Base-by-base conservation (phyloP, 1,140 invertebrate genomes). In the Polypedilum vanderplanki region DNA sequence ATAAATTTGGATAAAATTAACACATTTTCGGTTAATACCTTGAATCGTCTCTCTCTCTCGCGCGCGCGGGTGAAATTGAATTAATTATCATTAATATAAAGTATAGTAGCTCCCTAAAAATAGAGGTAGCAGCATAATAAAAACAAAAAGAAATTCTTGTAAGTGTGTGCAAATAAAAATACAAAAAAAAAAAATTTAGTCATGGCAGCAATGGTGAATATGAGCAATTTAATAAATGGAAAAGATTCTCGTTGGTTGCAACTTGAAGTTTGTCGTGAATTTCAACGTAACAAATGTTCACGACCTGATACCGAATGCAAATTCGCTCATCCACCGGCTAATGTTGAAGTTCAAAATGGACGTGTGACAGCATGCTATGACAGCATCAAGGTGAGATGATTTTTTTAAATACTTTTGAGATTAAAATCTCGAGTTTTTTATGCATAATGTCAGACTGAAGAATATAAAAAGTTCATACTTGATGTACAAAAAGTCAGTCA, bases 201-300 rank as follows among this genome's bases (percentile, higher is more conserved):
- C 65, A 92, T 93, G 93, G 92, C 93, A 84, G 92, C 92, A 85
- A 95, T 97, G 92, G 94, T 96, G 82, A 96, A 96, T 88, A 95
- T 97, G 90, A 96, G 95, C 87, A 97, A 94, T 87, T 88, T 97
- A 81, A 88, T 97, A 77, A 97, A 97, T 86, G 95, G 95, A 79
- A 99, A 99, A 87, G 98, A 99, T 87, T 99, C 97, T 77, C 91
- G 98, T 81, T 99, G 98, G 98, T 89, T 99, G 77, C 98, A 99
- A 83, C 88, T 99, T 82, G 98, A 99, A 87, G 98, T 99, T 82
- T 99, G 98, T 87, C 90, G 98, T 76, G 98, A 99, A 86, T 99
- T 96, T 87, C 97, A 99, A 87, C 89, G 98, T 82, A 98, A 98
- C 89, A 99, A 99, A 88, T 99, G 98, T 86, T 95, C 96, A 78